phyloP scores from a whole-genome alignment of 2,888 invertebrate genomes.

The Microplitis deprimator region DNA sequence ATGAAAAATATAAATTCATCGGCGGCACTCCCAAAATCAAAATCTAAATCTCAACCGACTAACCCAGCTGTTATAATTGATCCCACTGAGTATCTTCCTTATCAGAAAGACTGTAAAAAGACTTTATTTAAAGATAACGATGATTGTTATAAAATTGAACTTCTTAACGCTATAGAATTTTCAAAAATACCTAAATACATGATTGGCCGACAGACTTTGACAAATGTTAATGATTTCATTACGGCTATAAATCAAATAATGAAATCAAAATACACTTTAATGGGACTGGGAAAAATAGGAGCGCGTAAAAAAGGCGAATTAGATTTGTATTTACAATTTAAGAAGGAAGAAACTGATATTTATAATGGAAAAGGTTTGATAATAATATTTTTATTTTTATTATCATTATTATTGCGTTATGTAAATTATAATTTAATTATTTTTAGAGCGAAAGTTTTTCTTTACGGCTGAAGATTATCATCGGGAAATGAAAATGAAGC shows the following conservation, averaged over 20 bases:
- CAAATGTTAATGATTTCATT: conserved; percentile 58
- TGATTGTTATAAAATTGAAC: conserved; percentile 48
- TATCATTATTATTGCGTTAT: not conserved
- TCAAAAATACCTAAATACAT: conserved; percentile 64
- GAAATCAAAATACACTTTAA: conserved; percentile 61
- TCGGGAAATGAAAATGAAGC: conserved; percentile 57
- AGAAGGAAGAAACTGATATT: conserved; percentile 57
- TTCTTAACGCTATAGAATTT: conserved; percentile 57
- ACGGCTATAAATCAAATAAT: conserved; percentile 58
- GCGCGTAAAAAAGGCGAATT: conserved; percentile 65
- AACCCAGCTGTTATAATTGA: conserved; percentile 17
- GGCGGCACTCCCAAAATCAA: not conserved
- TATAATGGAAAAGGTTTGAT: conserved; percentile 53
- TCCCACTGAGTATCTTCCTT: conserved; percentile 23
- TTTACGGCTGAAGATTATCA: conserved; percentile 65
- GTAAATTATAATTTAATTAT: conserved; percentile 27
- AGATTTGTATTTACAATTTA: conserved; percentile 60
- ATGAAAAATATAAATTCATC: not conserved
- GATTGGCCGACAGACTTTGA: conserved; percentile 60
- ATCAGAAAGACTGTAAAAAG: conserved; percentile 59
- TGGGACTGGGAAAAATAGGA: conserved; percentile 58
- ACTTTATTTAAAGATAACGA: conserved; percentile 58
- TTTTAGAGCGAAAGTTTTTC: conserved; percentile 59
- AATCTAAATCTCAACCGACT: not conserved
- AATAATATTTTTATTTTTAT: not conserved